phyloP scores from a whole-genome alignment of 2,888 invertebrate genomes.

The Epirrita christyi region DNA sequence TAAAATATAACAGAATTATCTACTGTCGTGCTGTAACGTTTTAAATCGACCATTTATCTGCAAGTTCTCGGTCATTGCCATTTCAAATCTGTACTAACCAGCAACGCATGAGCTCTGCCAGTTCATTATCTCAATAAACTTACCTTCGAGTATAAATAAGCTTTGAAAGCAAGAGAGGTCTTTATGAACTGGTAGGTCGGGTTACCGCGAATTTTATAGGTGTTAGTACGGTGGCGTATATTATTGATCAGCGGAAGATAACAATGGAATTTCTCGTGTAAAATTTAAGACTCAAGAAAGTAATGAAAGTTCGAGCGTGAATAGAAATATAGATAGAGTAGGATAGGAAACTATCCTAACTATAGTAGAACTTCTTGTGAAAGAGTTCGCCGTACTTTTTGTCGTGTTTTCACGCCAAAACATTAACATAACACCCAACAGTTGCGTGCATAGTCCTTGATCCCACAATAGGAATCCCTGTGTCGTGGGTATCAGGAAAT shows the following conservation, averaged over 20 bases:
- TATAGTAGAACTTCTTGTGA: no score
- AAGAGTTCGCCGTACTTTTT: no score
- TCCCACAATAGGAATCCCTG: no score
- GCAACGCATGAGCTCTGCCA: constrained; percentile 37
- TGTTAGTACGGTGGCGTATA: constrained; percentile 8
- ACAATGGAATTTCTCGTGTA: constrained; percentile 1
- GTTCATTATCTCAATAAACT: constrained; percentile 39
- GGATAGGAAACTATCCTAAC: no score
- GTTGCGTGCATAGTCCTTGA: no score
- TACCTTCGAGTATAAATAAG: constrained; percentile 23
- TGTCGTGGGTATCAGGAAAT: no score
- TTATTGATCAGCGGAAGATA: not conserved
- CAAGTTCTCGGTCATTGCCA: constrained; percentile 67
- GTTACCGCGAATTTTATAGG: constrained; percentile 44
- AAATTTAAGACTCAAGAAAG: no score
- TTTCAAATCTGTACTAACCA: constrained; percentile 55
- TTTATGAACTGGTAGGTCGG: constrained; percentile 34
- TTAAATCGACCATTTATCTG: constrained; percentile 43
- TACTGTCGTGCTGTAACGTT: constrained; percentile 40
- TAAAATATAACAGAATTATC: constrained; percentile 6
- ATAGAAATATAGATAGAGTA: no score
- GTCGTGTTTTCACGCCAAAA: no score
- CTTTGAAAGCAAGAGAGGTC: constrained; percentile 36
- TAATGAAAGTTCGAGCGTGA: no score
- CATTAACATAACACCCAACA: no score